These are phyloP conservation scores for Lagenorhynchus albirostris DNA, from an alignment of 2,113 vertebrate genomes.

Conservation along the genomic window DNA sequence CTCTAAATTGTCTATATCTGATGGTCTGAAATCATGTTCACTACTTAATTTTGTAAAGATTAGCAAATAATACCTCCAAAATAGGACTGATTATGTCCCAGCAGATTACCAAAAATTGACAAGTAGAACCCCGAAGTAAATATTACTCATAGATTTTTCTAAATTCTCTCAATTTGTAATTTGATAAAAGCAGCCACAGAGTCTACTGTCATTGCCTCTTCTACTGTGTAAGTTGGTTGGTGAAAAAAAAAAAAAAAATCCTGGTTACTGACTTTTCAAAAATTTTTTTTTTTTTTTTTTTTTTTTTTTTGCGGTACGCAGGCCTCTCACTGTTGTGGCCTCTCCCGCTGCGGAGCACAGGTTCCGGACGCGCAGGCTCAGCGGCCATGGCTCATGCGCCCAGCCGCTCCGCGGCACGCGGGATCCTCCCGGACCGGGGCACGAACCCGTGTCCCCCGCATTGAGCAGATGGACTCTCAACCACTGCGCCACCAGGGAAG, in stretches of 20 bases:
- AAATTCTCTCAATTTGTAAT: not conserved
- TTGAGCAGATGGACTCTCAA: no score
- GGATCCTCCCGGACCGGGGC: no score
- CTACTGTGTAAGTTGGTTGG: not conserved
- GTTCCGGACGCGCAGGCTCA: no score
- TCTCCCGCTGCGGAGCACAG: no score
- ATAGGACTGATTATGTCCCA: not conserved
- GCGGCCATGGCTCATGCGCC: no score
- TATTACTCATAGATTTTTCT: not conserved
- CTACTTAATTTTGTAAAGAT: not conserved
- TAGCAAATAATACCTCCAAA: not conserved
- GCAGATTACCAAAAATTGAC: not conserved
- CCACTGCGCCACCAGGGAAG: no score
- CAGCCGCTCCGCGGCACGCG: no score
- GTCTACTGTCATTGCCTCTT: not conserved
- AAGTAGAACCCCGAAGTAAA: not conserved
- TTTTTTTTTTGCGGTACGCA: no score
- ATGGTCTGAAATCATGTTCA: not conserved
- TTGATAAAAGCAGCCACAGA: not conserved
- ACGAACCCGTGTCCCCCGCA: no score
- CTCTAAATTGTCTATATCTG: not conserved
- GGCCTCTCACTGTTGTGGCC: no score
- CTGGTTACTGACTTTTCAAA: not conserved
- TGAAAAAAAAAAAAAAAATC: not conserved
- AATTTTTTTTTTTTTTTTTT: not conserved